Evolutionary conservation across 2,888 invertebrate genomes (phyloP), one percentile per base, ranked within the genome.

Genomic region (Teleiodes luculella): DNA sequence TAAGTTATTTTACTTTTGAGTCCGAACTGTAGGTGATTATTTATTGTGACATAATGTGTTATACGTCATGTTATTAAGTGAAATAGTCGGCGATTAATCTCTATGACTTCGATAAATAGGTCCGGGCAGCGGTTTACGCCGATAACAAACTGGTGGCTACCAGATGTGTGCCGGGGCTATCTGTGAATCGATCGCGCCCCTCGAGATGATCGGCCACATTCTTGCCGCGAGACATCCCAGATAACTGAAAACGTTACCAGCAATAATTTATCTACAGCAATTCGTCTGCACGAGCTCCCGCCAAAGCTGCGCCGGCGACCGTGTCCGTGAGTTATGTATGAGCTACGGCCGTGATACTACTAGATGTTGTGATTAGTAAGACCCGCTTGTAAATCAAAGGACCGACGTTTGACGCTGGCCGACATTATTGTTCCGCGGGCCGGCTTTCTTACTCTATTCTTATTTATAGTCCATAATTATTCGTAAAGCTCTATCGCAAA

Each of bases 71-170:
- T 78, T 78, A 78, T 78, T 78, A 71, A 73, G 69, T 73, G 71
- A 75, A 80, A 77, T 74, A 71, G 70, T 61, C 63, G 67, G 74
- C 72, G 67, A 81, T 83, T 80, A 80, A 82, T 83, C 80, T 79
- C 72, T 67, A 65, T 79, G 81, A 83, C 80, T 81, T 76, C 77
- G 80, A 80, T 81, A 78, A 79, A 83, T 83, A 77, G 77, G 77
- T 76, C 75, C 70, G 70, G 72, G 68, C 64, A 70, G 70, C 67
- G 76, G 75, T 79, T 78, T 70, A 74, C 79, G 72, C 75, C 74
- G 80, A 80, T 78, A 78, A 79, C 74, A 70, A 70, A 76, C 71
- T 70, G 70, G 72, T 67, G 69, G 80, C 80, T 83, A 78, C 83
- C 80, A 81, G 81, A 80, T 81, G 80, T 74, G 75, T 64, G 64